Percentiles rank a stretch among this genome's conserved stretches.
Evolutionary conservation across 2,113 vertebrate species (phyloP).

Genomic region (Desmodus rotundus): DNA sequence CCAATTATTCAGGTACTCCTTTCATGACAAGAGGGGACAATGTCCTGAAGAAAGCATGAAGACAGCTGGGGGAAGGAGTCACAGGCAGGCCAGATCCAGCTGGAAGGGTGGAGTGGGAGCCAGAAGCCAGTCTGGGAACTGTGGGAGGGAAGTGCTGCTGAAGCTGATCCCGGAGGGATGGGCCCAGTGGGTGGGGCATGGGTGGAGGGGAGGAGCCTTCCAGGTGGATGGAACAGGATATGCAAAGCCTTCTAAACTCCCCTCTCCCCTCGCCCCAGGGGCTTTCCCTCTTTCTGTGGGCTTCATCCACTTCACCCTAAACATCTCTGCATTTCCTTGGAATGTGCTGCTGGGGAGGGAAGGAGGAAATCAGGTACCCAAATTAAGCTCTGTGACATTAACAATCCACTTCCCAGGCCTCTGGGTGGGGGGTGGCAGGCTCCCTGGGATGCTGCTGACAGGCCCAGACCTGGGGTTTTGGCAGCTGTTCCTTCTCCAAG

Average conservation of each 20-base stretch:
- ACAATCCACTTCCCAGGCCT: slow-evolving; percentile 44
- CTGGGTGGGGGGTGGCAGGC: neutral
- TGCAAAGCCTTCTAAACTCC: neutral
- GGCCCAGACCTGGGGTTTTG: slow-evolving; percentile 26
- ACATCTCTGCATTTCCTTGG: slow-evolving; percentile 26
- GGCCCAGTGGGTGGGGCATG: fast-evolving
- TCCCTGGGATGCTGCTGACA: slow-evolving; percentile 48
- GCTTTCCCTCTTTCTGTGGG: neutral
- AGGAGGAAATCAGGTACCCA: neutral
- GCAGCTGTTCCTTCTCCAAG: slow-evolving; percentile 64
- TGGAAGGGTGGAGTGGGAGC: neutral
- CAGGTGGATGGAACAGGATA: neutral
- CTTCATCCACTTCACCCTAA: neutral
- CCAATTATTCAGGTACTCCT: too few species aligned
- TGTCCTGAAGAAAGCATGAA: fast-evolving
- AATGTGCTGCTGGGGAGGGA: neutral
- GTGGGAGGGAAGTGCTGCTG: neutral
- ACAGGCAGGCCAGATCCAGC: neutral
- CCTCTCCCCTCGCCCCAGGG: neutral
- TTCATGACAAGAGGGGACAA: neutral
- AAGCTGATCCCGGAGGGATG: neutral
- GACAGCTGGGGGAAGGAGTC: neutral
- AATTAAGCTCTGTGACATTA: slow-evolving; percentile 53
- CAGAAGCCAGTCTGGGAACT: neutral
- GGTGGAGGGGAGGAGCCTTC: neutral